Base-by-base conservation (phyloP, 37 sponge, comb jelly and placozoan species). In the Aphrocallistes beatrix region DNA sequence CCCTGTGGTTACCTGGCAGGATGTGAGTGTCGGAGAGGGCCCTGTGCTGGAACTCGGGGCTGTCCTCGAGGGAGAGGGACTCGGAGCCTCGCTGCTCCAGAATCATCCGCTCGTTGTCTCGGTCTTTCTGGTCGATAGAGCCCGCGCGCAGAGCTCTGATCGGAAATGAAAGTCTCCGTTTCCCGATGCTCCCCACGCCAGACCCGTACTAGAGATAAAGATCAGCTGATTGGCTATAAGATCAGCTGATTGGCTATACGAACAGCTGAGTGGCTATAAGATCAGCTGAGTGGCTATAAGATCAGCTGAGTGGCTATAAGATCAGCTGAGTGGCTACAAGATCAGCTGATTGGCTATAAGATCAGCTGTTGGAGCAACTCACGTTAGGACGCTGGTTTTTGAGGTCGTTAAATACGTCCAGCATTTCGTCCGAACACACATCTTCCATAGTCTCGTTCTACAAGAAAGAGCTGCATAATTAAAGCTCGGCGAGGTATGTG, bases 101-200 rank as follows among this genome's bases (percentile, higher is more conserved):
- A 19, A 60, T 60, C 25, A 25, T 19, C 3, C 75, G 25, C 75
- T 60, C 75, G 75, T 60, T 60, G 34, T 60, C 75, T 60, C 34
- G 25, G 75, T 60, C 75, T 13, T 60, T 60, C 75, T 60, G 75
- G 75, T 60, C 75, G 21, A 60, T 60, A 60, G 75, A 60, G 75
- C 75, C 75, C 17, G 75, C 75, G n/a, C 75, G 75, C 32, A 60
- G 75, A 1, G 75, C 75, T 19, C 75, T 19, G 3, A 60, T 19
- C 28, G 75, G 75, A 13, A 60, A 60, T 1, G 75, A 60, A 13
- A 30, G 75, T 19, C 75, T 3, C 75, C 75, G 25, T 30, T 60
- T 60, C 25, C 75, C 75, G 34, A 60, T 60, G 75, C 75, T 60
- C 17, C 75, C 75, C 75, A 60, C 1, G 3, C 75, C 75, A 6